Evolutionary conservation across 2,888 invertebrate genomes (phyloP).

Genomic region (Lithosia quadra): DNA sequence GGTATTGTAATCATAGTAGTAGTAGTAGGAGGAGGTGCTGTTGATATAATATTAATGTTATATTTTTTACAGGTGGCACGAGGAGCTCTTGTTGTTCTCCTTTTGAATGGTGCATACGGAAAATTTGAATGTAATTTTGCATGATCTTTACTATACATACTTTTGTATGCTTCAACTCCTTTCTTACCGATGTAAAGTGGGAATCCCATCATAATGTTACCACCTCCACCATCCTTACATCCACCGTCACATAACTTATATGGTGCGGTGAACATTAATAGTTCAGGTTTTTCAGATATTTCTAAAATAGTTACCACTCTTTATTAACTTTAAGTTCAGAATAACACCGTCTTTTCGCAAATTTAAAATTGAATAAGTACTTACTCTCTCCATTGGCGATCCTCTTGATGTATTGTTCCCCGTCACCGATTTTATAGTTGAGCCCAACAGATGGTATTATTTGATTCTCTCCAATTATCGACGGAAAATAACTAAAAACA

Average conservation of each 20-base stretch:
- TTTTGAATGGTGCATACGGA: slow-evolving; percentile 60
- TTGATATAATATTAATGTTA: slow-evolving; percentile 1
- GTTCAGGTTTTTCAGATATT: slow-evolving; percentile 51
- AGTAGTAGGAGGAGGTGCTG: slow-evolving; percentile 3
- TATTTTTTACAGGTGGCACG: slow-evolving; percentile 9
- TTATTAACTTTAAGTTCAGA: slow-evolving; percentile 9
- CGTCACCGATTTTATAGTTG: slow-evolving; percentile 52
- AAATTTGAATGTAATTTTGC: slow-evolving; percentile 36
- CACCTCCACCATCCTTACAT: slow-evolving; percentile 44
- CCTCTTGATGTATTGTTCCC: slow-evolving; percentile 59
- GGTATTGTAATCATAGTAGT: background rate
- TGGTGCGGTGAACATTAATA: slow-evolving; percentile 75
- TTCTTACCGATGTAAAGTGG: slow-evolving; percentile 67
- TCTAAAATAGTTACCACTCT: slow-evolving; percentile 60
- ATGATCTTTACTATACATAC: slow-evolving; percentile 58
- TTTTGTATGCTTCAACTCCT: slow-evolving; percentile 54
- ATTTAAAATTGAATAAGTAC: slow-evolving; percentile 41
- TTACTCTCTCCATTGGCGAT: slow-evolving; percentile 64
- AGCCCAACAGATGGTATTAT: slow-evolving; percentile 41
- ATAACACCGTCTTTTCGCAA: background rate
- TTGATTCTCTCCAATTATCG: slow-evolving; percentile 48
- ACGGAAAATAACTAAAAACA: slow-evolving; percentile 54
- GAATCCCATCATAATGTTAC: slow-evolving; percentile 64
- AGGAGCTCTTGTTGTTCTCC: slow-evolving; percentile 20
- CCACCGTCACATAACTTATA: slow-evolving; percentile 70